A percentile compares a stretch with the other conserved stretches of the same genome.
phyloP scores from a whole-genome alignment of 2,888 invertebrate genomes.

The Archips xylosteana region DNA sequence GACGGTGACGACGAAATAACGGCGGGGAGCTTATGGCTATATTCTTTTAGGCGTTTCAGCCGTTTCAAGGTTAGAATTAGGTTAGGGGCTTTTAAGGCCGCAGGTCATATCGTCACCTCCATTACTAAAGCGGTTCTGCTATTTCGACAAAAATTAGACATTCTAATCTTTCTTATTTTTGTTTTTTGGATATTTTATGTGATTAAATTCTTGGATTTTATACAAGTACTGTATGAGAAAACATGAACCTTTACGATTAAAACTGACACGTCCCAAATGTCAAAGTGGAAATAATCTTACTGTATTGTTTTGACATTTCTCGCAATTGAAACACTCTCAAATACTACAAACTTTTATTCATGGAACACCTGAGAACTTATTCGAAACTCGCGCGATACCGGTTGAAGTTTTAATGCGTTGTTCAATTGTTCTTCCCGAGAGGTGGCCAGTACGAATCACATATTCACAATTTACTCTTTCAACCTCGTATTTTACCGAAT shows the following conservation, averaged over 20 bases:
- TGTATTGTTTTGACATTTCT: too few relatives aligned
- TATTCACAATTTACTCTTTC: background rate
- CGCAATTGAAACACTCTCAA: too few relatives aligned
- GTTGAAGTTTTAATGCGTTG: conserved; percentile 42
- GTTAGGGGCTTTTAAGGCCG: background rate
- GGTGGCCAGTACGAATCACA: conserved; percentile 23
- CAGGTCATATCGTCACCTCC: too few relatives aligned
- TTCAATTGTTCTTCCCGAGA: conserved; percentile 37
- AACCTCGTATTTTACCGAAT: background rate
- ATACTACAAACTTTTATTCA: conserved; percentile 4
- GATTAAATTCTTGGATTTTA: too few relatives aligned
- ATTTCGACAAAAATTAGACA: too few relatives aligned
- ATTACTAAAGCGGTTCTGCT: too few relatives aligned
- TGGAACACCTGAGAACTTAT: conserved; percentile 33
- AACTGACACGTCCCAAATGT: too few relatives aligned
- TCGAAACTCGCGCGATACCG: conserved; percentile 24
- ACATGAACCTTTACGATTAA: too few relatives aligned
- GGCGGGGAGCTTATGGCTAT: conserved; percentile 46
- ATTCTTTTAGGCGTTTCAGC: conserved; percentile 42
- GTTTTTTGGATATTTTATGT: too few relatives aligned
- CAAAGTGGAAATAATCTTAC: too few relatives aligned
- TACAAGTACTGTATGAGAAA: too few relatives aligned
- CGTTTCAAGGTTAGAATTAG: conserved; percentile 27
- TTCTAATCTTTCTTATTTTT: too few relatives aligned
- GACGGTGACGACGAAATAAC: conserved; percentile 52